phyloP scores from a whole-genome alignment of 2,888 invertebrate genomes.

The Galerucella nymphaeae region DNA sequence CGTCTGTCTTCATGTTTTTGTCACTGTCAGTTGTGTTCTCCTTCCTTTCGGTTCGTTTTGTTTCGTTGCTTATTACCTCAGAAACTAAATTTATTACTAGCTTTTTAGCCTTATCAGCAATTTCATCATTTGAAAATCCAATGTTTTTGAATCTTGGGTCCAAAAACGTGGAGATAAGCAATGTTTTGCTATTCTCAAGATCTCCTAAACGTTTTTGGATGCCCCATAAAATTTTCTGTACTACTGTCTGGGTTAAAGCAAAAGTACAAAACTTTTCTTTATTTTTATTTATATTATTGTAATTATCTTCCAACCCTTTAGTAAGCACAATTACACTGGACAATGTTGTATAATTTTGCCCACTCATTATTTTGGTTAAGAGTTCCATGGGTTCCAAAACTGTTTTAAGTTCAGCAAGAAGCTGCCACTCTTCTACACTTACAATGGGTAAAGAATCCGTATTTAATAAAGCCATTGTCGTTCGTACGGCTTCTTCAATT shows the following conservation, averaged over 20 bases:
- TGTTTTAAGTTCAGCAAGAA: slow-evolving; percentile 39
- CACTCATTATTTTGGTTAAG: slow-evolving; percentile 45
- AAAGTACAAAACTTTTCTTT: slow-evolving; percentile 6
- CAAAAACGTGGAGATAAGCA: slow-evolving; percentile 22
- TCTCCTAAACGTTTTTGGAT: slow-evolving; percentile 24
- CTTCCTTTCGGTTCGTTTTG: slow-evolving; percentile 9
- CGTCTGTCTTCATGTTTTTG: background rate
- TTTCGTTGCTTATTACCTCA: slow-evolving; percentile 14
- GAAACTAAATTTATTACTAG: slow-evolving; percentile 20
- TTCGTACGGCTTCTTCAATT: slow-evolving; percentile 41
- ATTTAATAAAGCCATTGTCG: slow-evolving; percentile 41
- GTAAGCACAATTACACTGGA: slow-evolving; percentile 47
- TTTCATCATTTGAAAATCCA: slow-evolving; percentile 23
- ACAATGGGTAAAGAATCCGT: slow-evolving; percentile 2
- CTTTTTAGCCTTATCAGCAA: slow-evolving; percentile 23
- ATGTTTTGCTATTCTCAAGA: slow-evolving; percentile 24
- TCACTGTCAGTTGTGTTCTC: slow-evolving; percentile 6
- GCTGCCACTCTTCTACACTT: slow-evolving; percentile 33
- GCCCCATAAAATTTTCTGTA: slow-evolving; percentile 14
- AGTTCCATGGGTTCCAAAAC: slow-evolving; percentile 47
- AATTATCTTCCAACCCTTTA: slow-evolving; percentile 40
- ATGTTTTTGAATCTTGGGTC: slow-evolving; percentile 34
- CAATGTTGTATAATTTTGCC: slow-evolving; percentile 44
- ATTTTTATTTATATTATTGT: slow-evolving; percentile 14
- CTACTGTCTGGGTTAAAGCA: slow-evolving; percentile 17